Evolutionary conservation across 2,797 vertebrate species (phyloP), one percentile per base, ranked within the genome.

Genomic region (Lindbergichthys nudifrons): DNA sequence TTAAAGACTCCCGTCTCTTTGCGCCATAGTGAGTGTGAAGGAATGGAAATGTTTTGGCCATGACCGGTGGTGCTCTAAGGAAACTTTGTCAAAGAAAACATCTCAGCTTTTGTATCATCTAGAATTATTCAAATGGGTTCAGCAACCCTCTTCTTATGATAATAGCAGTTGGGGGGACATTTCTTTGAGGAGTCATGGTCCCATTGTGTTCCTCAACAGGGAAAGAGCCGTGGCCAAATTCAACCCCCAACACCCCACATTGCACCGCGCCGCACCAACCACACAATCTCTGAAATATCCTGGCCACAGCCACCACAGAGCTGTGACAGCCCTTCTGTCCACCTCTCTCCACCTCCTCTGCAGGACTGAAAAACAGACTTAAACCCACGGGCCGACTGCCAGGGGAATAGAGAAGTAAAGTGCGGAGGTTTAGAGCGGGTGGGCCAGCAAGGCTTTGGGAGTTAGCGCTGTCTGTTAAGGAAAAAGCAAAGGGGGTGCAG

Each of bases 101-200:
- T 86, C 83, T 83, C 84, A 77, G 80, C 86, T 93, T 90, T 91
- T 92, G 91, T 88, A 84, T 90, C 80, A 87, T 89, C 73, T 45
- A 71, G 86, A 93, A 91, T 92, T 89, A 92, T 94, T 93, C 86
- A 89, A 90, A 92, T 87, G 81, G 80, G 89, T 86, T 89, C 83
- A 82, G 85, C 85, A 62, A 73, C 68, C 78, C 91, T 86, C 84
- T 94, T 94, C 88, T 94, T 91, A 95, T 94, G 93, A 85, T 94
- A 93, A 95, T 94, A 85, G 86, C 77, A 86, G 81, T 77, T 82
- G 57, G 52, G 73, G 68, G 73, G 50, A 43, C 81, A 85, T 90
- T 93, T 93, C 88, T 93, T 93, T 92, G 87, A 92, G 87, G 86
- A 91, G 88, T 87, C 92, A 86, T 85, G 73, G 83, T 79, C 76